A percentile compares a stretch with the other conserved stretches of the same genome.
phyloP scores from a whole-genome alignment of 2,113 vertebrate species.

The Pogonocichla stellata region DNA sequence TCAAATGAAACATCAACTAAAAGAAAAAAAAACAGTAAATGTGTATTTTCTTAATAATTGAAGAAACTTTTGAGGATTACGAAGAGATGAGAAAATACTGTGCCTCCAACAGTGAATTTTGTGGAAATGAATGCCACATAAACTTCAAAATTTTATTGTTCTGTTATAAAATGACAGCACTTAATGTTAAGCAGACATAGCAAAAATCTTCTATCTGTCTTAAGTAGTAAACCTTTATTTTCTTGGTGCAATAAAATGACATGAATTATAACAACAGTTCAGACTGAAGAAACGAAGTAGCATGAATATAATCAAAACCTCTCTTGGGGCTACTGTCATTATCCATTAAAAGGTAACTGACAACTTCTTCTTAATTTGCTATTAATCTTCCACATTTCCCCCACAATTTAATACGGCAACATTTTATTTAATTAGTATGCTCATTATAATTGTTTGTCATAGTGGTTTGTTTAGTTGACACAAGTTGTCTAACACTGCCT shows the following conservation, averaged over 20 bases:
- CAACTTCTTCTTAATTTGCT: slow-evolving; percentile 63
- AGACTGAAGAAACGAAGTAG: not conserved
- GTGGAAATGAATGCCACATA: not conserved
- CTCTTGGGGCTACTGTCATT: slow-evolving; percentile 38
- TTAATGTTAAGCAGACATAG: not conserved
- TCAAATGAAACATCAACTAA: not conserved
- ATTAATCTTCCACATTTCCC: slow-evolving; percentile 59
- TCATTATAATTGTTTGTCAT: slow-evolving; percentile 76
- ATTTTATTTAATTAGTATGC: slow-evolving; percentile 77
- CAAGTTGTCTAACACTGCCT: slow-evolving; percentile 73
- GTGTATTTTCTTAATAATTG: not conserved
- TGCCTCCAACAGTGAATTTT: not conserved
- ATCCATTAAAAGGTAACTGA: slow-evolving; percentile 45
- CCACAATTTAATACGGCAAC: slow-evolving; percentile 39
- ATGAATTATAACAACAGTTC: not conserved
- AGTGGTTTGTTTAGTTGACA: slow-evolving; percentile 69
- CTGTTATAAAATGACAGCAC: not conserved
- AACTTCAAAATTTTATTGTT: not conserved
- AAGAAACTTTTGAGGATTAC: not conserved
- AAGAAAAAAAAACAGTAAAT: not conserved
- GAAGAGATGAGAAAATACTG: not conserved
- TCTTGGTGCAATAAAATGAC: not conserved
- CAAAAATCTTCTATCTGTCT: not conserved
- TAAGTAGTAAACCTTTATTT: not conserved
- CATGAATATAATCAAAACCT: slow-evolving; percentile 24